A percentile compares a stretch with the other conserved stretches of the same genome.
Conservation (phyloP, 2,113 vertebrate genomes). For the Tympanuchus pallidicinctus region DNA sequence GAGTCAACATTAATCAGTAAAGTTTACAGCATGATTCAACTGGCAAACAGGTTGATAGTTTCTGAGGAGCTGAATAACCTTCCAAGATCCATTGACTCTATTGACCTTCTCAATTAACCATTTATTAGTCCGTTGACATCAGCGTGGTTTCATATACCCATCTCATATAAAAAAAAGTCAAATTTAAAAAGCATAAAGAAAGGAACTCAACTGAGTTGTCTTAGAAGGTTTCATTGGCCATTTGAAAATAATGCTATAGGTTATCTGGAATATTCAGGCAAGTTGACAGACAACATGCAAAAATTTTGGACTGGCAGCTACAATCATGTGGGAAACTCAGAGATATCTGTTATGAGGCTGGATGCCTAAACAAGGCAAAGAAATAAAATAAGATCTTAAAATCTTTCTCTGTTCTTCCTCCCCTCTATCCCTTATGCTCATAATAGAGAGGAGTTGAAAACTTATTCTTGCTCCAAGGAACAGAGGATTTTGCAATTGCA, state of each 20-base stretch:
- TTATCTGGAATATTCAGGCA: background rate
- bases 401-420: background rate
- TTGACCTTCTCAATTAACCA: background rate
- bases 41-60: background rate
- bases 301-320: background rate
- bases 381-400: background rate
- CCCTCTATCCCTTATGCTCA: background rate
- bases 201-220: background rate
- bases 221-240: accelerated
- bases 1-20: background rate
- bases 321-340: background rate
- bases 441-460: background rate
- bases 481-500: background rate
- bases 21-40: background rate
- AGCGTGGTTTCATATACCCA: background rate
- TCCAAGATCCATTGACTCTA: background rate
- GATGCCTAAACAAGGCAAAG: background rate
- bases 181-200: background rate
- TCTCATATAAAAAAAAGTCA: background rate
- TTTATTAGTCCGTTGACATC: background rate
- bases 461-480: background rate
- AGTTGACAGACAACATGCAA: background rate
- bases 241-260: background rate
- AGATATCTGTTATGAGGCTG: accelerated
- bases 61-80: background rate